These are phyloP conservation scores for Spilarctia lutea DNA, from an alignment of 2,888 invertebrate genomes.

Conservation along the genomic window DNA sequence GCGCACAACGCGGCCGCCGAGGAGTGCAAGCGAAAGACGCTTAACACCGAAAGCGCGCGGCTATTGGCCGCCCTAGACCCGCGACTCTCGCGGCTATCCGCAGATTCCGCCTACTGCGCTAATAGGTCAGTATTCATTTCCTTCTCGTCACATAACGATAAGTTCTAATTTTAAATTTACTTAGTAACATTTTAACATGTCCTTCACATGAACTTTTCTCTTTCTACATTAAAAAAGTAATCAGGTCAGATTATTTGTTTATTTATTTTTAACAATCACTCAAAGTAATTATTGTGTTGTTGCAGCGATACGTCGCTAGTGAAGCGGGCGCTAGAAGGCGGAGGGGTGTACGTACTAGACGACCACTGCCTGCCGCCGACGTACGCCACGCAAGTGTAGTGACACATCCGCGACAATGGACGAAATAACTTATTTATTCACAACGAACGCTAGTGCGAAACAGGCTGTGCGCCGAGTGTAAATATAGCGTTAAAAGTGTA, in stretches of 20 bases:
- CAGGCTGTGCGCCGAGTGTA: conserved; percentile 86
- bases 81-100: conserved; percentile 76
- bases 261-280: conserved; percentile 4
- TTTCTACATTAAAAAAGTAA: neutral
- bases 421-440: conserved; percentile 77
- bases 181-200: conserved; percentile 5
- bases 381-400: conserved; percentile 93
- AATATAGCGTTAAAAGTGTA: conserved; percentile 82
- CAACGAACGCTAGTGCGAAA: conserved; percentile 83
- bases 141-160: conserved; percentile 4
- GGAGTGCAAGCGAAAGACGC: conserved; percentile 93
- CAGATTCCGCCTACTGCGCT: conserved; percentile 82
- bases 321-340: conserved; percentile 89
- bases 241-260: neutral
- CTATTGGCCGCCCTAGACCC: conserved; percentile 82
- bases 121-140: conserved; percentile 73
- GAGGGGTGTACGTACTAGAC: conserved; percentile 91
- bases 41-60: conserved; percentile 91
- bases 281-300: conserved; percentile 66
- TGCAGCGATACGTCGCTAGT: conserved; percentile 90
- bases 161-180: neutral
- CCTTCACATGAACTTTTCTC: conserved; percentile 3
- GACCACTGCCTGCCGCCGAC: conserved; percentile 91
- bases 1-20: conserved; percentile 86
- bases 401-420: conserved; percentile 67